Evolutionary conservation across 2,888 invertebrate genomes (phyloP).

Genomic region (Xestia c-nigrum): DNA sequence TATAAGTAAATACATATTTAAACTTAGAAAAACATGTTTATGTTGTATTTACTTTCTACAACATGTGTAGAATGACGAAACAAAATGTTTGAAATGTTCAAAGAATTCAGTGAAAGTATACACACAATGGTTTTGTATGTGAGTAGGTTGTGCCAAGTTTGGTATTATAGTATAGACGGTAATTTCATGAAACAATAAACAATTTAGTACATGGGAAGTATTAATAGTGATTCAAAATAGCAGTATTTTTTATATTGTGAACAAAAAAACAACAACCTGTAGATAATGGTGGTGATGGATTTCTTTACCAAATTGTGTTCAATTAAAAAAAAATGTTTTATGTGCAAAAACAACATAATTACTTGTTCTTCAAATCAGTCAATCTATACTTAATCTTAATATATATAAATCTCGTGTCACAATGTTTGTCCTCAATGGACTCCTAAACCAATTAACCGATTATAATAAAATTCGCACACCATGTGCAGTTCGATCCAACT

Average conservation of each 20-base stretch:
- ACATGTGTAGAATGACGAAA: slow-evolving; percentile 43
- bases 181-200: slow-evolving; percentile 33
- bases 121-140: slow-evolving; percentile 38
- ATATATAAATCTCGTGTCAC: no score
- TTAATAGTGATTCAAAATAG: not conserved
- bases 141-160: slow-evolving; percentile 20
- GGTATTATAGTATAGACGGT: not conserved
- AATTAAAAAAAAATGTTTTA: not conserved
- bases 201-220: not conserved
- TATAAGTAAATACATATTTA: slow-evolving; percentile 33
- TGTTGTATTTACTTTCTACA: slow-evolving; percentile 52
- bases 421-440: no score
- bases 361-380: not conserved
- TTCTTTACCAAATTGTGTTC: not conserved
- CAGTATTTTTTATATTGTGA: not conserved
- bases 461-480: no score
- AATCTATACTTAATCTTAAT: no score
- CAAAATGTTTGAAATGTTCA: slow-evolving; percentile 35
- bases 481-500: no score
- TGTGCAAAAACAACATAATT: not conserved
- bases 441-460: no score
- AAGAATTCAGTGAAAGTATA: slow-evolving; percentile 56
- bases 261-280: not conserved
- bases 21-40: slow-evolving; percentile 38
- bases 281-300: not conserved